These are phyloP conservation scores for Sipha flava DNA, from an alignment of 1,140 invertebrate species.

Conservation along the genomic window DNA sequence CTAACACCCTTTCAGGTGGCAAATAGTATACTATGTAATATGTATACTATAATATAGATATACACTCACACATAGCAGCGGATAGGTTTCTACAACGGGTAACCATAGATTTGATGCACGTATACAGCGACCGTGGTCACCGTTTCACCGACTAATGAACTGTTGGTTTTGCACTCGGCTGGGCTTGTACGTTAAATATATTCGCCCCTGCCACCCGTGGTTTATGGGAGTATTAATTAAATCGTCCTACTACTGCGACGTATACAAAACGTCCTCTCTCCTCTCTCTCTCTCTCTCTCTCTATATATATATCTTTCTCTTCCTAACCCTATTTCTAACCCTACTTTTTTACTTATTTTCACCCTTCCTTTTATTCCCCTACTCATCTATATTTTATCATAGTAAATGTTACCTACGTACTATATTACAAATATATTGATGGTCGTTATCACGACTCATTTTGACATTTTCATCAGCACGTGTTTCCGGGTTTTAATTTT, in stretches of 20 bases:
- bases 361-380: too few species aligned
- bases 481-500: too few species aligned
- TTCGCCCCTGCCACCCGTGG: background rate
- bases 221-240: conserved; percentile 13
- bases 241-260: background rate
- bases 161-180: conserved; percentile 19
- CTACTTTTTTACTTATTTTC: too few species aligned
- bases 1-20: background rate
- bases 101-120: background rate
- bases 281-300: background rate
- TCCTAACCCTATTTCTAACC: too few species aligned
- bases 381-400: too few species aligned
- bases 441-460: too few species aligned
- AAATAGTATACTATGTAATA: too few species aligned
- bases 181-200: background rate
- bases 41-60: too few species aligned
- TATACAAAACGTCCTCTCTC: background rate
- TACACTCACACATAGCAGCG: too few species aligned
- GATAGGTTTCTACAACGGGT: background rate
- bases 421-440: too few species aligned
- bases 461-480: too few species aligned
- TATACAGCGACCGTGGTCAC: background rate
- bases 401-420: too few species aligned
- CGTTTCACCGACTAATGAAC: conserved; percentile 23
- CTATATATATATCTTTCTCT: background rate